Evolutionary conservation across 2,888 invertebrate species (phyloP).

Genomic region (Dendrolimus pini): DNA sequence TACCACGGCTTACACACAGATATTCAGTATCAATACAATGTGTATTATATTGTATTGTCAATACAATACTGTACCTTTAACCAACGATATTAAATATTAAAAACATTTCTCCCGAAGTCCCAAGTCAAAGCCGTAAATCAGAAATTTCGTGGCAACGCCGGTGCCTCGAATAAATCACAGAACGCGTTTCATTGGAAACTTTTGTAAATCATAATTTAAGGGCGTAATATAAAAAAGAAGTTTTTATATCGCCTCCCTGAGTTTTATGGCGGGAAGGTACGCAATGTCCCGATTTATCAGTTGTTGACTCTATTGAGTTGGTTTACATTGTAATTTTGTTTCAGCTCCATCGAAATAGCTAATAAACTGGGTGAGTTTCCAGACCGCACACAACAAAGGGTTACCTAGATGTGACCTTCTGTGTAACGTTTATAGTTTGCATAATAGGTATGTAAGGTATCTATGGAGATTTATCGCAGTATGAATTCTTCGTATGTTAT

Average conservation of each 20-base stretch:
- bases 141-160: constrained; percentile 3
- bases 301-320: not conserved
- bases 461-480: too few relatives aligned
- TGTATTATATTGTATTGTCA: too few relatives aligned
- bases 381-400: too few relatives aligned
- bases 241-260: not conserved
- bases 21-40: too few relatives aligned
- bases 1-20: too few relatives aligned
- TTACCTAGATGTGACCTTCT: too few relatives aligned
- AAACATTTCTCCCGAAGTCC: not conserved
- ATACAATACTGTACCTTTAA: too few relatives aligned
- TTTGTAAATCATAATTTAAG: not conserved
- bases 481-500: too few relatives aligned
- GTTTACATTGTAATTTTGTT: not conserved
- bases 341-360: not conserved
- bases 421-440: too few relatives aligned
- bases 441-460: too few relatives aligned
- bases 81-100: too few relatives aligned
- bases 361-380: too few relatives aligned
- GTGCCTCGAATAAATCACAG: not conserved
- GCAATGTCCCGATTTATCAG: not conserved
- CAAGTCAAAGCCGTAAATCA: not conserved
- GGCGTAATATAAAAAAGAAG: not conserved
- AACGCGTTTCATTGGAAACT: not conserved
- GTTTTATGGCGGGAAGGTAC: not conserved